Conservation (phyloP, 2,888 invertebrate genomes). For the Rapana venosa region DNA sequence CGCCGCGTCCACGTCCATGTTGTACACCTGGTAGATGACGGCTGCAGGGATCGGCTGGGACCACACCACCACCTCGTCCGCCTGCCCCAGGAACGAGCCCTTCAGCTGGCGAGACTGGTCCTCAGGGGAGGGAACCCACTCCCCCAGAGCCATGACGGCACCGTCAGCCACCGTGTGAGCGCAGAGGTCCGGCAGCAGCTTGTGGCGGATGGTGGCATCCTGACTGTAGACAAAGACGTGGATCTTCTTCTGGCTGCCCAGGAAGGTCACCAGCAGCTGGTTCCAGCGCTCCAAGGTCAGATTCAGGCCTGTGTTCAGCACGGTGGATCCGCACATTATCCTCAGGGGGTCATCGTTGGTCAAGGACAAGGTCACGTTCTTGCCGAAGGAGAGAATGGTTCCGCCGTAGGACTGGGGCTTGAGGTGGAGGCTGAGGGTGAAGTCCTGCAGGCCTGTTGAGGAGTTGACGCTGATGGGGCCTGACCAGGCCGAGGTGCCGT, state of each 20-base stretch:
- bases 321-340: conserved; percentile 53
- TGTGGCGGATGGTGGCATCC: conserved; percentile 54
- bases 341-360: conserved; percentile 56
- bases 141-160: conserved; percentile 60
- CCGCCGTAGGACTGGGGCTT: conserved; percentile 60
- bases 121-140: conserved; percentile 59
- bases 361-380: conserved; percentile 58
- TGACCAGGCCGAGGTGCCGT: conserved; percentile 56
- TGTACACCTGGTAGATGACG: conserved; percentile 60
- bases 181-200: conserved; percentile 53
- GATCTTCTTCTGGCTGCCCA: conserved; percentile 46
- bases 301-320: conserved; percentile 7
- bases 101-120: conserved; percentile 47
- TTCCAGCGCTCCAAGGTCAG: conserved; percentile 58
- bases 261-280: conserved; percentile 61
- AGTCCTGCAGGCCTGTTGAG: conserved; percentile 42
- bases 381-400: conserved; percentile 59
- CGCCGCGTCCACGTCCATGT: conserved; percentile 60
- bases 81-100: conserved; percentile 56
- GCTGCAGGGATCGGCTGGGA: conserved; percentile 56
- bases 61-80: conserved; percentile 65
- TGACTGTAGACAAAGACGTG: conserved; percentile 59
- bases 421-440: conserved; percentile 62
- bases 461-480: conserved; percentile 13
- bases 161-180: conserved; percentile 50